Conservation (phyloP, 2,797 vertebrate species). For the Lacerta viridis region DNA sequence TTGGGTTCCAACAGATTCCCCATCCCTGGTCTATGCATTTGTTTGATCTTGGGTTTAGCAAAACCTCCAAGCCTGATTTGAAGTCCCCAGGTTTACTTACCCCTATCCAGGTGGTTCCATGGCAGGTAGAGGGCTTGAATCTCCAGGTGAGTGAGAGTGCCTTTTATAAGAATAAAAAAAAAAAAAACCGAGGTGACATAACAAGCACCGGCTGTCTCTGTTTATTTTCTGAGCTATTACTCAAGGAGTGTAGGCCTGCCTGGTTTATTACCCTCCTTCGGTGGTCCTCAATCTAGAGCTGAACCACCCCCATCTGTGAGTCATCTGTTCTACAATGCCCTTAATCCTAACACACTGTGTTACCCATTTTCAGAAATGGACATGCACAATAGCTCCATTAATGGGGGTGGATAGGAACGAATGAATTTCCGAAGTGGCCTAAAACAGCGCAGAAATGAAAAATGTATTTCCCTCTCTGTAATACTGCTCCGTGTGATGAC, state of each 20-base stretch:
- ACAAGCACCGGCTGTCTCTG: background rate
- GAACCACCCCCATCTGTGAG: fast-evolving
- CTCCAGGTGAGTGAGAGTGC: too few relatives aligned
- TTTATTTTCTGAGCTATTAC: slow-evolving; percentile 19
- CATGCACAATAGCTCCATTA: background rate
- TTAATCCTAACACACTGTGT: background rate
- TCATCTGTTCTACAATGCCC: fast-evolving
- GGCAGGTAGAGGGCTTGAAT: too few relatives aligned
- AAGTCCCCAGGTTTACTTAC: too few relatives aligned
- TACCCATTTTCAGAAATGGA: fast-evolving
- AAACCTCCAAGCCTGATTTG: too few relatives aligned
- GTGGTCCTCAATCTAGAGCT: background rate
- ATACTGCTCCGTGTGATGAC: background rate
- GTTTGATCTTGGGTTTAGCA: too few relatives aligned
- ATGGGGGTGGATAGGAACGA: background rate
- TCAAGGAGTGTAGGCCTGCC: background rate
- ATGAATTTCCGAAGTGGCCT: background rate
- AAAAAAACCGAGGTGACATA: too few relatives aligned
- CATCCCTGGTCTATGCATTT: too few relatives aligned
- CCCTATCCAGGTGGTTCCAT: too few relatives aligned
- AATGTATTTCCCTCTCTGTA: slow-evolving; percentile 9
- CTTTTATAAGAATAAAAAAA: too few relatives aligned
- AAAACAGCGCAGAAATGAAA: slow-evolving; percentile 11
- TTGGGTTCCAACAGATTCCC: too few relatives aligned
- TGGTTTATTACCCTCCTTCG: background rate